Conservation (phyloP, 2,113 vertebrate genomes). For the Origma solitaria region DNA sequence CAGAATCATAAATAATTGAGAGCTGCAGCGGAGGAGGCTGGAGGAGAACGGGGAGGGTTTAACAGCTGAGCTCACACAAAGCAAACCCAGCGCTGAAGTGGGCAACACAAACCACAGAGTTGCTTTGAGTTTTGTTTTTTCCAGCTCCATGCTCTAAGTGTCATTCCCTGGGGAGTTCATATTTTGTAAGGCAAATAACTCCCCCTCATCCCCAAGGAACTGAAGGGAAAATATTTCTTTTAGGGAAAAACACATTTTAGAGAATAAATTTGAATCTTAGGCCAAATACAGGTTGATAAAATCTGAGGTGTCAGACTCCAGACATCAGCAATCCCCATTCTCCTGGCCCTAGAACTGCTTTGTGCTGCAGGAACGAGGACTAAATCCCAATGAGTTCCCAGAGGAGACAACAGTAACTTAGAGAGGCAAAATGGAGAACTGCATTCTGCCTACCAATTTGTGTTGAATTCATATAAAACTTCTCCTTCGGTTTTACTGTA, state of each 20-base stretch:
- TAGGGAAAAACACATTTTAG: neutral
- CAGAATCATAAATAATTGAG: slow-evolving; percentile 21
- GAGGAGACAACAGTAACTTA: neutral
- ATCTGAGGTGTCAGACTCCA: neutral
- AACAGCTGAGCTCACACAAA: neutral
- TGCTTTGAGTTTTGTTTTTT: neutral
- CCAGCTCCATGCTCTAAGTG: neutral
- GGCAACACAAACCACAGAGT: neutral
- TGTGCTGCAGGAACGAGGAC: neutral
- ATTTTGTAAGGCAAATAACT: neutral
- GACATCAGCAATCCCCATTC: neutral
- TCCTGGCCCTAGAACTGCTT: neutral
- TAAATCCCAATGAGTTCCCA: neutral
- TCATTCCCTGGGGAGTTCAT: neutral
- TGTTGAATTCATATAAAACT: neutral
- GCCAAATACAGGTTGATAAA: neutral
- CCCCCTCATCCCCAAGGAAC: neutral
- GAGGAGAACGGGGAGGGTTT: neutral
- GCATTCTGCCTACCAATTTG: neutral
- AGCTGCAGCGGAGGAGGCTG: neutral
- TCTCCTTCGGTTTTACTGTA: neutral
- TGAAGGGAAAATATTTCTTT: neutral
- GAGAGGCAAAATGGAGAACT: neutral
- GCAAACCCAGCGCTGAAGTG: accelerated
- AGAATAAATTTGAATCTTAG: neutral